Evolutionary conservation across 2,113 vertebrate genomes (phyloP).

Genomic region (Puntigrus tetrazona): DNA sequence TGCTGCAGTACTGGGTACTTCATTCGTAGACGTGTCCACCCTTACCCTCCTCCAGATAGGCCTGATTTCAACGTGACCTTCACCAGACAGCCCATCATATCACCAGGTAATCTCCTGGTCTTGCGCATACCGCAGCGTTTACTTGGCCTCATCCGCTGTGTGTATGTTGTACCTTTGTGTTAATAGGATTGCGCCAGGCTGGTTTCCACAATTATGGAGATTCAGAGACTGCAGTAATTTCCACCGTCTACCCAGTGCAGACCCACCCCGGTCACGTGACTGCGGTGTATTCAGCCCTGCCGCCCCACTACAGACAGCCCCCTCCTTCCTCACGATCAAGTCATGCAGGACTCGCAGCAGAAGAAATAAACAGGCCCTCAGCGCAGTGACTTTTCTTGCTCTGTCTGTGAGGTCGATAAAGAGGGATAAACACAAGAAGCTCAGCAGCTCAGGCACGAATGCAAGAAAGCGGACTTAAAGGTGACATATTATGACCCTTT

Average conservation of each 20-base stretch:
- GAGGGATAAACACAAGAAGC: background rate
- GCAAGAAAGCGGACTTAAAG: background rate
- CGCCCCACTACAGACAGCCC: constrained; percentile 83
- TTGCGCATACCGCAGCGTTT: background rate
- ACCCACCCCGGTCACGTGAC: constrained; percentile 77
- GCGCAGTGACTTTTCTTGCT: background rate
- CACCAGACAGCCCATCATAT: constrained; percentile 74
- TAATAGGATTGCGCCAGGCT: constrained; percentile 70
- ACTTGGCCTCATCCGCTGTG: background rate
- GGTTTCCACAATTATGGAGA: constrained; percentile 75
- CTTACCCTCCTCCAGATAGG: constrained; percentile 77
- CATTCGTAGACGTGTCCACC: constrained; percentile 81
- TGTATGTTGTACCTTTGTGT: constrained; percentile 7
- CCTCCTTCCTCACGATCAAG: constrained; percentile 83
- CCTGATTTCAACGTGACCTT: constrained; percentile 82
- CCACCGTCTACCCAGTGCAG: constrained; percentile 79
- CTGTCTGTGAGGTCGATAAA: background rate
- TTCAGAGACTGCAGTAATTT: constrained; percentile 73
- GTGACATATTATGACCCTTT: too few species aligned
- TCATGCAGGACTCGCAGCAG: constrained; percentile 75
- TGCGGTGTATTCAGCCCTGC: constrained; percentile 75
- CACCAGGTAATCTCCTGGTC: constrained; percentile 68
- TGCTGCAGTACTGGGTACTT: constrained; percentile 85
- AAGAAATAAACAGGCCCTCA: constrained; percentile 65
- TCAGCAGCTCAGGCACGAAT: background rate